These are phyloP conservation scores for Athalia circularis DNA, from an alignment of 2,888 invertebrate species.

Conservation along the genomic window DNA sequence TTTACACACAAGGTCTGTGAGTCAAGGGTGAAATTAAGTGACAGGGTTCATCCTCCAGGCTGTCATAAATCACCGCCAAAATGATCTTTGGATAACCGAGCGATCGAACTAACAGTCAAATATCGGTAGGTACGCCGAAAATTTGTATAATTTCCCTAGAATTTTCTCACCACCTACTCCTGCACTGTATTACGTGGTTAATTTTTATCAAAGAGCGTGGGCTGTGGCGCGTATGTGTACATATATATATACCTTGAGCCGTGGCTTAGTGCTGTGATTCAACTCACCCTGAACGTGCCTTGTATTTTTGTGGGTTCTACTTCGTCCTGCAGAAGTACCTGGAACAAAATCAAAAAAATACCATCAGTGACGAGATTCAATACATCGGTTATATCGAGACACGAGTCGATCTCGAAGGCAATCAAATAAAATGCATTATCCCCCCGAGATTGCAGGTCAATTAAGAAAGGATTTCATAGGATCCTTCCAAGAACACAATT, in stretches of 20 bases:
- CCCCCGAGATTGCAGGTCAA: conserved; percentile 14
- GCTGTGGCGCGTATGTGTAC: not conserved
- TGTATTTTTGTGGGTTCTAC: conserved; percentile 15
- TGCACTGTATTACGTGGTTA: not conserved
- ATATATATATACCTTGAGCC: conserved; percentile 12
- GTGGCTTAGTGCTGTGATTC: conserved; percentile 27
- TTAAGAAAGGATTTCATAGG: conserved; percentile 23
- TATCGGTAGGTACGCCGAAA: no score
- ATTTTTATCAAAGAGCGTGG: conserved; percentile 10
- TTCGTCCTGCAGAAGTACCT: conserved; percentile 15
- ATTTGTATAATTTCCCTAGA: not conserved
- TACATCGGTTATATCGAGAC: conserved; percentile 2
- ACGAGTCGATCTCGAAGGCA: not conserved
- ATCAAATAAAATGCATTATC: conserved; percentile 14
- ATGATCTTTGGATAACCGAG: no score
- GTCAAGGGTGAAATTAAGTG: not conserved
- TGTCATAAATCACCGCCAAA: no score
- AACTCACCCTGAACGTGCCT: conserved; percentile 41
- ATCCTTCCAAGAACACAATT: conserved; percentile 6
- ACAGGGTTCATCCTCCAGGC: not conserved
- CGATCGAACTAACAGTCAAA: no score
- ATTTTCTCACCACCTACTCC: not conserved
- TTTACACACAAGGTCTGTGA: not conserved
- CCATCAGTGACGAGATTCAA: conserved; percentile 20
- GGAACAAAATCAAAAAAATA: conserved; percentile 28